Evolutionary conservation across 2,888 invertebrate genomes (phyloP), one percentile per base, ranked within the genome.

Genomic region (Nematopogon swammerdamellus): DNA sequence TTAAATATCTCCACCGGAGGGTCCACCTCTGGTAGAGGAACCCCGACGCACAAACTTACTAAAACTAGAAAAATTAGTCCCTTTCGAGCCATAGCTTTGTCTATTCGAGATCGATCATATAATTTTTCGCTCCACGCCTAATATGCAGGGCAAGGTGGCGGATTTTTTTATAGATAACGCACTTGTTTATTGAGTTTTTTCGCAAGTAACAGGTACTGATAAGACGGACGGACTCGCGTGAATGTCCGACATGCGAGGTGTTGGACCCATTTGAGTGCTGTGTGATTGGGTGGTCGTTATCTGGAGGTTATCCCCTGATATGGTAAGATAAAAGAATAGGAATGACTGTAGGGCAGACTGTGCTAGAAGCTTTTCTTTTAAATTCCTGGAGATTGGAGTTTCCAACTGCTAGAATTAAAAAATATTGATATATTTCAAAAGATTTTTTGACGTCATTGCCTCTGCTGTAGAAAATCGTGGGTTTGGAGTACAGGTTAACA

Each of bases 291-390:
- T 6, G 6, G 63, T 59, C 55, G 62, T 75, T 77, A 79, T 77
- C 77, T 64, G 54, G 57, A 68, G 68, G 36, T 36, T 36, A 36
- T 36, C 36, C 36, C 3, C 25, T 36, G 36, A 69, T 67, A 68
- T 67, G 77, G 77, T 79, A 77, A 76, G 77, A 77, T 77, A 76
- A 63, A 58, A 68, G 36, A 76, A 75, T 72, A 74, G 72, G 73
- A 68, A 64, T 73, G 70, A 65, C 42, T 19, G n/a, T 19, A 42
- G 73, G 66, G 77, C n/a, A n/a, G n/a, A n/a, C n/a, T n/a, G n/a
- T n/a, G n/a, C n/a, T n/a, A n/a, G n/a, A n/a, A n/a, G n/a, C n/a
- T n/a, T n/a, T n/a, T n/a, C n/a, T n/a, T n/a, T n/a, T n/a, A n/a
- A n/a, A n/a, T n/a, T n/a, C n/a, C n/a, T n/a, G n/a, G n/a, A n/a